phyloP scores from a whole-genome alignment of 2,797 vertebrate genomes.

The Eulemur mongoz region DNA sequence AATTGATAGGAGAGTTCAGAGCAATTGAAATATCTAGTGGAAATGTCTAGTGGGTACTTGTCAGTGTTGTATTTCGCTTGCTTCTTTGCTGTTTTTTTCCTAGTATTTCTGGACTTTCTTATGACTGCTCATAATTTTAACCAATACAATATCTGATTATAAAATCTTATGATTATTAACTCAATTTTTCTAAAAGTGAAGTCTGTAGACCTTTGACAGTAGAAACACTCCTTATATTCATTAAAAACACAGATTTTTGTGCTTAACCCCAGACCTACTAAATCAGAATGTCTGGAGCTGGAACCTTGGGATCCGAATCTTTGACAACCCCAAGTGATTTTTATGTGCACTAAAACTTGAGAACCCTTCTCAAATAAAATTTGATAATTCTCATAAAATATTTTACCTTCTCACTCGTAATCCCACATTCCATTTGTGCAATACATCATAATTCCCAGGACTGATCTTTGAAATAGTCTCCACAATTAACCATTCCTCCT shows the following conservation, averaged over 20 bases:
- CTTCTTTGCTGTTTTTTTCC: neutral
- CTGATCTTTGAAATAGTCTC: neutral
- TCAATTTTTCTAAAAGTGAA: neutral
- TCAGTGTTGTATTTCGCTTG: neutral
- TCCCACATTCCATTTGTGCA: neutral
- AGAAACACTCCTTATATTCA: neutral
- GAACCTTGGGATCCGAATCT: neutral
- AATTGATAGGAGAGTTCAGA: neutral
- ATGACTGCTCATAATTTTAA: neutral
- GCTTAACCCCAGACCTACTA: neutral
- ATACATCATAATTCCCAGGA: neutral
- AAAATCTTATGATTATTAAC: neutral
- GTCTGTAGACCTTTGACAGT: neutral
- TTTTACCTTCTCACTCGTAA: neutral
- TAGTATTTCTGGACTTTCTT: slow-evolving; percentile 7
- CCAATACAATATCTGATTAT: neutral
- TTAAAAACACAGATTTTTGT: neutral
- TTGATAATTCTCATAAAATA: neutral
- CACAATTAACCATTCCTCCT: slow-evolving; percentile 23
- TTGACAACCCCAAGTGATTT: neutral
- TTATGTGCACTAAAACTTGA: neutral
- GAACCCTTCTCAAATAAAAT: neutral
- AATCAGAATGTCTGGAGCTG: neutral
- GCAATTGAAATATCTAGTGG: neutral
- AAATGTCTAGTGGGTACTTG: neutral